phyloP scores from a whole-genome alignment of 2,888 invertebrate genomes.

The Diarsia dahlii region DNA sequence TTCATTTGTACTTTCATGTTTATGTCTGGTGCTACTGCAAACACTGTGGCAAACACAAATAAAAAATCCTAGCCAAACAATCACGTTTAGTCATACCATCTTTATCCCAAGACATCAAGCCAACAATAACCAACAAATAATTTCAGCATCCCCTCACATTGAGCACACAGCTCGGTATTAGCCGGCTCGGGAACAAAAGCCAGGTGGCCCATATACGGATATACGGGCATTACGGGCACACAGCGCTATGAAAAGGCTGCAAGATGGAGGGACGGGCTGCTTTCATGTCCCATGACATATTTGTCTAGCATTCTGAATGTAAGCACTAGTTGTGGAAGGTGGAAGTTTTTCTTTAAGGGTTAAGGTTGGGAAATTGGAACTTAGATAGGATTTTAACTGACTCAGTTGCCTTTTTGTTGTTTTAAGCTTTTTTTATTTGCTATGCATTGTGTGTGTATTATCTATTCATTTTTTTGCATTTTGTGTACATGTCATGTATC shows the following conservation, averaged over 20 bases:
- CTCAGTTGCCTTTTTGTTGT: no score
- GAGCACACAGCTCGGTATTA: slow-evolving; percentile 46
- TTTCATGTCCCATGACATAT: slow-evolving; percentile 55
- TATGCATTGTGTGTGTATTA: no score
- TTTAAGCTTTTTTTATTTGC: no score
- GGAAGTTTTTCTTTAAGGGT: slow-evolving; percentile 2
- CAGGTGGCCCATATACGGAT: slow-evolving; percentile 64
- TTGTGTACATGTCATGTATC: no score
- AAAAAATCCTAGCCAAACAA: neutral
- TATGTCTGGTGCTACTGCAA: neutral
- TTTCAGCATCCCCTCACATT: slow-evolving; percentile 26
- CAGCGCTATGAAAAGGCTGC: slow-evolving; percentile 61
- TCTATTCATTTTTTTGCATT: no score
- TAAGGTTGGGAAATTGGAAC: neutral
- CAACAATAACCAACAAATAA: slow-evolving; percentile 19
- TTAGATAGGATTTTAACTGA: neutral
- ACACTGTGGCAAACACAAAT: no score
- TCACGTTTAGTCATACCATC: neutral
- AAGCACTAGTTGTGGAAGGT: slow-evolving; percentile 17
- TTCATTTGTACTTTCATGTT: no score
- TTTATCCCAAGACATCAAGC: neutral
- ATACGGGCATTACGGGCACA: slow-evolving; percentile 54
- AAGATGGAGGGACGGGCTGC: slow-evolving; percentile 51
- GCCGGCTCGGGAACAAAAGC: slow-evolving; percentile 61
- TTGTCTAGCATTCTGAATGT: slow-evolving; percentile 53